Base-by-base conservation (phyloP, 2,888 invertebrate species). In the Polyommatus icarus region DNA sequence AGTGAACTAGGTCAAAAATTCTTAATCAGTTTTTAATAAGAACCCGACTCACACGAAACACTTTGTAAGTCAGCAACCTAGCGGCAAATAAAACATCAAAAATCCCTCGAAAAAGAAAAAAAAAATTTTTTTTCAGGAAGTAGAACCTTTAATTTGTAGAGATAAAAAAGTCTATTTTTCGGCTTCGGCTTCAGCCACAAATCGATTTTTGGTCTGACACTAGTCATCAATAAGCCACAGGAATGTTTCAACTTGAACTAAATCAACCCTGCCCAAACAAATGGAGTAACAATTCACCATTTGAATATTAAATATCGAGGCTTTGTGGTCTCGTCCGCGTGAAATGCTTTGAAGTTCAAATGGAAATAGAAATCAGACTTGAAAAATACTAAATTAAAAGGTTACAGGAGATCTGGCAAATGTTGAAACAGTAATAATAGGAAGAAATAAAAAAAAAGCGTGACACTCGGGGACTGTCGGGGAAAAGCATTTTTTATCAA, bases 171-270 rank as follows among this genome's bases (percentile, higher is more conserved):
- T 46, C 3, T 12, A 10, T 8, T 40, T 40, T 40, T 10, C 18
- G 54, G 54, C 54, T 54, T 54, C 54, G 54, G 54, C 54, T 54
- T 54, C 54, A 18, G 15, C 54, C 54, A 54, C 10, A 54, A 18
- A 18, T 54, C 72, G 72, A 36, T 7, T 7, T 72, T 18, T 36
- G 5, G 46, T 46, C 71, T 36, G 10, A 0, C 72, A 72, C 36
- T 72, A 40, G 36, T 40, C n/a, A 40, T 72, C n/a, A 72, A 72
- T 72, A 72, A 72, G n/a, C 72, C 72, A 40, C 72, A 72, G 24
- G 15, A 36, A 72, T 67, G 67, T 32, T 32, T 32, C 61, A 61
- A 24, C 71, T 7, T 1, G 7, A 36, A 72, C 40, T 72, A 72
- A 72, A 72, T 40, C n/a, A 72, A 72, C 67, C 67, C 12, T 4